Conservation (phyloP, 2,113 vertebrate species). For the Lepidothrix coronata region DNA sequence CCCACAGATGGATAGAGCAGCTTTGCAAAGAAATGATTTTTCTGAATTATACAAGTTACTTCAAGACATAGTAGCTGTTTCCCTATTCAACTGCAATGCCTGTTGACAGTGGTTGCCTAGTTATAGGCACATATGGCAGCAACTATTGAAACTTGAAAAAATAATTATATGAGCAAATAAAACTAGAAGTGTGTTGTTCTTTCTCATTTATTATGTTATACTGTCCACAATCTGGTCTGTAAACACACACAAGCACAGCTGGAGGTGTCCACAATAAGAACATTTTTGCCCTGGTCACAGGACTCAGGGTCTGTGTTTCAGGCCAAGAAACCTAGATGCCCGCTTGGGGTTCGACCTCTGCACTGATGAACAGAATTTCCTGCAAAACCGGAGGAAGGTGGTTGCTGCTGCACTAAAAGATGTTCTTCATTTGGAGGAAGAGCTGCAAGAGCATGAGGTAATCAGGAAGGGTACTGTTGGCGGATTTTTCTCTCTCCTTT, state of each 20-base stretch:
- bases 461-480: neutral
- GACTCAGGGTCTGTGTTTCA: constrained; percentile 63
- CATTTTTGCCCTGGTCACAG: constrained; percentile 30
- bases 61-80: neutral
- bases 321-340: constrained; percentile 61
- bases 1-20: neutral
- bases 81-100: neutral
- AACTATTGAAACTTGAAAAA: neutral
- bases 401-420: constrained; percentile 74
- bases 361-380: constrained; percentile 75
- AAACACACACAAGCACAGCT: neutral
- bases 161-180: neutral
- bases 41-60: neutral
- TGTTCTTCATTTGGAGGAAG: constrained; percentile 74
- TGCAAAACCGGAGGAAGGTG: constrained; percentile 76
- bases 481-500: neutral
- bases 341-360: constrained; percentile 82
- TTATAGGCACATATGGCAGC: neutral
- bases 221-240: neutral
- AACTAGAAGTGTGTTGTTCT: neutral
- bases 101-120: neutral
- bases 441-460: constrained; percentile 75
- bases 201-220: neutral
- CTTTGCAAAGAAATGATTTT: neutral
- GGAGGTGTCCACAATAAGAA: neutral